A percentile compares a stretch with the other conserved stretches of the same genome.
Evolutionary conservation across 2,113 vertebrate species (phyloP).

Genomic region (Onychostruthus taczanowskii): DNA sequence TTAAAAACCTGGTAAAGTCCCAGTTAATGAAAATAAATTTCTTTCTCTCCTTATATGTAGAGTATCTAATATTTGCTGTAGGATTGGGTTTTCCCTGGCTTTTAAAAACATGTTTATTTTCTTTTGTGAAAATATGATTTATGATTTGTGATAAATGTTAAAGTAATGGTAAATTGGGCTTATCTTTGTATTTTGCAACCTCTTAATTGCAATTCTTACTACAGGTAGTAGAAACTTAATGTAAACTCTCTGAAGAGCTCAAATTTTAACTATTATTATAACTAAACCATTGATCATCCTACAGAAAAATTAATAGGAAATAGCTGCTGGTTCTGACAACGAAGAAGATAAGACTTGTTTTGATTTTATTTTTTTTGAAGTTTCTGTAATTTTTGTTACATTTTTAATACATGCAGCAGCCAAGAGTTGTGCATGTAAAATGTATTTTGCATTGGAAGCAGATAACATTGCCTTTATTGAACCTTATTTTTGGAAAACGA

Average conservation of each 20-base stretch:
- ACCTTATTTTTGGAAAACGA: conserved; percentile 3
- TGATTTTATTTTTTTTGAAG: background rate
- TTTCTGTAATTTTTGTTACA: background rate
- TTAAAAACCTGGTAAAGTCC: background rate
- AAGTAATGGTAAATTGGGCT: background rate
- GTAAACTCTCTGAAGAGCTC: background rate
- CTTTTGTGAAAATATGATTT: background rate
- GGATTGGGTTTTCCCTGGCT: background rate
- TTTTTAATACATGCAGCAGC: background rate
- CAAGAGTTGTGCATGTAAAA: background rate
- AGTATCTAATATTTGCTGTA: background rate
- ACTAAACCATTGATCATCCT: background rate
- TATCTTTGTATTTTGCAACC: background rate
- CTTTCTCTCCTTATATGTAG: fast-evolving
- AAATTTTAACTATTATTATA: background rate
- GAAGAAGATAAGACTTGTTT: background rate
- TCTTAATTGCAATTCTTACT: background rate
- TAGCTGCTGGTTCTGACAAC: background rate
- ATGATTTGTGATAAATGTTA: background rate
- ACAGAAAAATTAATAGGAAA: background rate
- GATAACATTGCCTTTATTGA: background rate
- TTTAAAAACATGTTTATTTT: background rate
- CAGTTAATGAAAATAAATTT: background rate
- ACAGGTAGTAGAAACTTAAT: background rate
- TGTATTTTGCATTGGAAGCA: background rate